phyloP scores from a whole-genome alignment of 2,113 vertebrate genomes.

The Gracilinanus agilis region DNA sequence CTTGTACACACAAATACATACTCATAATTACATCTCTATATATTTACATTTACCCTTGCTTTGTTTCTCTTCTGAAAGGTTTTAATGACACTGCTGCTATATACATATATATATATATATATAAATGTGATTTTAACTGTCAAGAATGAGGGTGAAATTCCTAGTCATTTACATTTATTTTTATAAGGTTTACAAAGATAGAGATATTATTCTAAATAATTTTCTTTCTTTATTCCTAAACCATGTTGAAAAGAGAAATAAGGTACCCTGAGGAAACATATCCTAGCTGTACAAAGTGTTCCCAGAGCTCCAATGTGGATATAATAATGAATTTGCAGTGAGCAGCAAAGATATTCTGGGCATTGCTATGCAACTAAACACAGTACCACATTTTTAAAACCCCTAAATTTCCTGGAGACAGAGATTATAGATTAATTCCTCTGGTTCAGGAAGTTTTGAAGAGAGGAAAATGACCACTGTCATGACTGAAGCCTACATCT shows the following conservation, averaged over 20 bases:
- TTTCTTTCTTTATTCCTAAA: neutral
- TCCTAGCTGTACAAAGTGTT: neutral
- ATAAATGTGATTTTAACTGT: neutral
- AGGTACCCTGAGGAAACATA: neutral
- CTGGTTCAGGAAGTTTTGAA: neutral
- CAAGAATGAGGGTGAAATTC: neutral
- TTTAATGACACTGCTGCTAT: neutral
- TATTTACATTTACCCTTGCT: neutral
- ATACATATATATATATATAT: neutral
- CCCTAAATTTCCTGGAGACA: neutral
- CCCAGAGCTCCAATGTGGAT: neutral
- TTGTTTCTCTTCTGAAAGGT: neutral
- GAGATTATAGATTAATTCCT: neutral
- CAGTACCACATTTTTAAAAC: neutral
- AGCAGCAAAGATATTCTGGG: neutral
- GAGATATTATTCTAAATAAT: neutral
- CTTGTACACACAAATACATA: neutral
- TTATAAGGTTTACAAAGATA: neutral
- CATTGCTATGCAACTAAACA: neutral
- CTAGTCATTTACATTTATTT: neutral
- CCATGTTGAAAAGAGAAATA: neutral
- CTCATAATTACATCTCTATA: too few relatives aligned
- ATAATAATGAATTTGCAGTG: neutral
- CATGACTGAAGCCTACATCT: rapidly evolving
- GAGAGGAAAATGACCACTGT: neutral